A percentile compares a stretch with the other conserved stretches of the same genome.
Conservation (phyloP, 2,113 vertebrate genomes). For the Pardalotus punctatus region DNA sequence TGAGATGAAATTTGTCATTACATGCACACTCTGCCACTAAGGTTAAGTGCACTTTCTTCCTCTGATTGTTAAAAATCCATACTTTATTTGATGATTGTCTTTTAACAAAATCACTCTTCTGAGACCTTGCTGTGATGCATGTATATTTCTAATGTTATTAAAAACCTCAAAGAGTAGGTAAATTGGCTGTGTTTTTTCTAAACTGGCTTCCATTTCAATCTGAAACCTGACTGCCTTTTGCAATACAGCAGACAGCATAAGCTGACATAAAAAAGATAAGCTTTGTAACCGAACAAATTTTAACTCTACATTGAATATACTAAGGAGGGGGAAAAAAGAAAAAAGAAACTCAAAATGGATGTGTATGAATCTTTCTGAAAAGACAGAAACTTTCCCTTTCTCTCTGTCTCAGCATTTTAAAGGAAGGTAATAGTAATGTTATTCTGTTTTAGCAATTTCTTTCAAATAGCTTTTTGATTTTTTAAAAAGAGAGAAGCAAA, state of each 20-base stretch:
- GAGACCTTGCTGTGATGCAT: constrained; percentile 50
- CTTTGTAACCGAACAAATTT: constrained; percentile 36
- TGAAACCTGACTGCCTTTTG: constrained; percentile 52
- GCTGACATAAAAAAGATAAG: constrained; percentile 48
- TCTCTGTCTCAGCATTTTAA: constrained; percentile 38
- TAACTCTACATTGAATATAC: background rate
- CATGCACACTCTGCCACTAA: constrained; percentile 39
- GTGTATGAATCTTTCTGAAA: background rate
- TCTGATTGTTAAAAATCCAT: constrained; percentile 65
- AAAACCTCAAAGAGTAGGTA: constrained; percentile 66
- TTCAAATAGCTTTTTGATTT: constrained; percentile 11
- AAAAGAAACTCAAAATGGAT: background rate
- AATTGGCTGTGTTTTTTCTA: constrained; percentile 59
- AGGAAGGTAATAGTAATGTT: background rate
- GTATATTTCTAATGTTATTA: constrained; percentile 63
- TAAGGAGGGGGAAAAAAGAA: background rate
- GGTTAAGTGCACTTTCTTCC: constrained; percentile 49
- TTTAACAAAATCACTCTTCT: constrained; percentile 60
- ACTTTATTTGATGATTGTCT: constrained; percentile 66
- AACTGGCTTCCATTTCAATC: constrained; percentile 60
- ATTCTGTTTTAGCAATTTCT: constrained; percentile 37
- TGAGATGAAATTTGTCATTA: constrained; percentile 53
- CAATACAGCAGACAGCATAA: background rate
- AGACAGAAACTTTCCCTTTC: constrained; percentile 7
- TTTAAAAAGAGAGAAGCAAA: background rate